Evolutionary conservation across 1,140 invertebrate species (phyloP).

Genomic region (Trichomalopsis sarcophagae): DNA sequence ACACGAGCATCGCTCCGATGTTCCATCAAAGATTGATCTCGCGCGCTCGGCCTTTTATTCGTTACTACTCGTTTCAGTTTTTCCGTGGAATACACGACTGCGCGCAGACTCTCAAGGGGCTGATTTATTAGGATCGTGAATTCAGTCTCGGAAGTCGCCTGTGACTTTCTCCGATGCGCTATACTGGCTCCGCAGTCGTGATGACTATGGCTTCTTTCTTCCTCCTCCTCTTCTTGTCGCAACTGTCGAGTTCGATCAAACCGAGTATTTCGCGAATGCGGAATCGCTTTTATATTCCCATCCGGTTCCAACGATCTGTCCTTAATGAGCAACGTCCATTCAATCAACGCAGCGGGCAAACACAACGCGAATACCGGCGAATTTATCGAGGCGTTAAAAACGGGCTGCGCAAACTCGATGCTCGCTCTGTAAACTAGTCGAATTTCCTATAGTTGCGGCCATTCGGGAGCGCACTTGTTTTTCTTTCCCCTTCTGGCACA

Average conservation of each 20-base stretch:
- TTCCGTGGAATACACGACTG: no score
- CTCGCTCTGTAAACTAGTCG: no score
- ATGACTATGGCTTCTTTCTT: not conserved
- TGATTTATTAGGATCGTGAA: not conserved
- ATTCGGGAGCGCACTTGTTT: not conserved
- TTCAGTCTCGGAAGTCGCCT: not conserved
- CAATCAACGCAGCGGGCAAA: not conserved
- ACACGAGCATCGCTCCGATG: no score
- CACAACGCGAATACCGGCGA: not conserved
- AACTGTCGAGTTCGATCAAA: not conserved
- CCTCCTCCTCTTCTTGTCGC: not conserved
- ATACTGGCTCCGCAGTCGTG: not conserved
- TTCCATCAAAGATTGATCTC: not conserved
- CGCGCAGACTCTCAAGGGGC: not conserved
- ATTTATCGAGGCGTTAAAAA: not conserved
- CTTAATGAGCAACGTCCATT: not conserved
- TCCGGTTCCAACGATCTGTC: not conserved
- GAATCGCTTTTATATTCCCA: not conserved
- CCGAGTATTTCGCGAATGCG: not conserved
- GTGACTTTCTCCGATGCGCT: not conserved
- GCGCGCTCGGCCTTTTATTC: not conserved
- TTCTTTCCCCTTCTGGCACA: not conserved
- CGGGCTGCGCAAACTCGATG: not conserved
- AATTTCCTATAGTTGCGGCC: not conserved
- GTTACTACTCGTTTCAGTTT: no score